Conservation (phyloP, 2,797 vertebrate genomes). For the Linurgus olivaceus region DNA sequence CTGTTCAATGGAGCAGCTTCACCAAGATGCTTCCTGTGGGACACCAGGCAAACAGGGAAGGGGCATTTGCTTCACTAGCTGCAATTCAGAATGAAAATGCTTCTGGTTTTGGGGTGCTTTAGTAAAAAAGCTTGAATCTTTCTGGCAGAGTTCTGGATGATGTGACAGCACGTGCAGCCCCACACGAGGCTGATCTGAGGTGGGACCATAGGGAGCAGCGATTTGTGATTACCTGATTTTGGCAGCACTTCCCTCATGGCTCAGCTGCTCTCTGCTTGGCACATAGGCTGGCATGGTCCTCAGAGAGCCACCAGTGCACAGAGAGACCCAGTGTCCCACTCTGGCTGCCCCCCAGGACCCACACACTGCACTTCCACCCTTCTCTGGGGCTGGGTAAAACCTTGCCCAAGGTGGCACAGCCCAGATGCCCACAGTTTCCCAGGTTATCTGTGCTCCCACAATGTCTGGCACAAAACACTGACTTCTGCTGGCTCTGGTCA, state of each 20-base stretch:
- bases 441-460: background rate
- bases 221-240: background rate
- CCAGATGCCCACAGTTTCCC: background rate
- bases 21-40: constrained; percentile 23
- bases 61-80: background rate
- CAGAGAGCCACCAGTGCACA: background rate
- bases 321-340: background rate
- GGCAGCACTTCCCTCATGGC: background rate
- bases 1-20: constrained; percentile 27
- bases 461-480: background rate
- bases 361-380: background rate
- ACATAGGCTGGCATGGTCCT: background rate
- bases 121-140: background rate
- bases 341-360: background rate
- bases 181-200: fast-evolving
- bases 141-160: background rate
- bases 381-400: background rate
- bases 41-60: background rate
- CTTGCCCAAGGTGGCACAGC: background rate
- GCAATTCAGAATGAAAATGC: background rate
- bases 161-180: background rate
- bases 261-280: background rate
- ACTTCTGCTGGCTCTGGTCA: background rate
- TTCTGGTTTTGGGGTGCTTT: background rate
- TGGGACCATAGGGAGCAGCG: background rate